Base-by-base conservation (phyloP, 2,113 vertebrate genomes). In the Zootoca vivipara region DNA sequence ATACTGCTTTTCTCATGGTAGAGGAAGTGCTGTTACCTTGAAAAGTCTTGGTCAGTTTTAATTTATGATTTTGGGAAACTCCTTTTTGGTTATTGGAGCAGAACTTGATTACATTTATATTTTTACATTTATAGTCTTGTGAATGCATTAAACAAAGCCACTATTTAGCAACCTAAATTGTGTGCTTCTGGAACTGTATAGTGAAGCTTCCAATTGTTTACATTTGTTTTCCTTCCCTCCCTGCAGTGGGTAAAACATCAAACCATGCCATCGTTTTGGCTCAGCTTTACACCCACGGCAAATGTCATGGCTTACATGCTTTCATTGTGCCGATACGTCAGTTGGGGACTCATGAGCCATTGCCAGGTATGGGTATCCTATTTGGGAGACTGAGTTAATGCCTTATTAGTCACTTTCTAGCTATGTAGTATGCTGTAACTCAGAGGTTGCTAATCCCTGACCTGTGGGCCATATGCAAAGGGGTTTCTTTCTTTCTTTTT, bases 231-330 rank as follows among this genome's bases (percentile, higher is more conserved):
- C 16, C 73, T 4, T 20, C 46, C 88, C n/a, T 77, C 8, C 9
- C 88, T 97, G 26, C 92, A 99, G 99, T 99, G 95, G 99, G 99
- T 38, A 99, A 99, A 95, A 99, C 99, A 0, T 98, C 99, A 0
- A 99, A 99, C 94, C 97, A 99, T 1, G 99, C 99, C 18, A 97
- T 99, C 0, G 98, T 99, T n/a, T 96, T 99, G 87, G 99, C 99
- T 70, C 99, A 99, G 94, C 98, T 99, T 65, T 96, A 98, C 94
- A 99, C 98, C 0, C 97, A 98, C 87, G 98, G 98, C 73, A 96
- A 97, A 3, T 97, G 96, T 93, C 97, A 97, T 4, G 99, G 99
- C 4, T 95, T 99, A 30, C 98, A 99, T 15, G 98, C 99, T 80
- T 99, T 99, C 93, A 98, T 99, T 1, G 98, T 98, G 12, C 98